These are phyloP conservation scores for Dromius quadrimaculatus DNA, from an alignment of 2,888 invertebrate species.

Conservation along the genomic window DNA sequence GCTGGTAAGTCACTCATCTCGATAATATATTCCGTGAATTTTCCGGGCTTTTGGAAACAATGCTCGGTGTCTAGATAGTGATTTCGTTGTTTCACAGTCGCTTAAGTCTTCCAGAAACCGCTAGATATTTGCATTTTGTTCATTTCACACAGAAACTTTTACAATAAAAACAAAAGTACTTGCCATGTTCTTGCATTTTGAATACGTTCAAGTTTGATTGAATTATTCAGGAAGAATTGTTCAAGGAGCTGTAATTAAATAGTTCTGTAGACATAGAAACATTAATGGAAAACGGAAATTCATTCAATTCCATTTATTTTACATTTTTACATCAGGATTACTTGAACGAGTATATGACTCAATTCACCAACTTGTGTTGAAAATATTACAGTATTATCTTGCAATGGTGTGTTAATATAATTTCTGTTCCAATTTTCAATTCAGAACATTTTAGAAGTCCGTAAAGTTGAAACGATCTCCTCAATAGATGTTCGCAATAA, in stretches of 20 bases:
- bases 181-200: neutral
- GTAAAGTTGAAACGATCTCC: too few relatives aligned
- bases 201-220: neutral
- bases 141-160: slow-evolving; percentile 22
- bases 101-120: slow-evolving; percentile 13
- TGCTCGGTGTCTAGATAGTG: slow-evolving; percentile 9
- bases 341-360: too few relatives aligned
- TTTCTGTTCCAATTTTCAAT: too few relatives aligned
- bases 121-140: slow-evolving; percentile 36
- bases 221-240: neutral
- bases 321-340: too few relatives aligned
- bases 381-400: too few relatives aligned
- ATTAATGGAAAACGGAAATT: too few relatives aligned
- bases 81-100: slow-evolving; percentile 29
- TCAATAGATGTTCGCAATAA: too few relatives aligned
- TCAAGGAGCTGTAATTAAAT: neutral
- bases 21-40: slow-evolving; percentile 32
- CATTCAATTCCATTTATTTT: too few relatives aligned
- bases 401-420: too few relatives aligned
- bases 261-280: neutral
- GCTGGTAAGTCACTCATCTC: neutral
- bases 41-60: slow-evolving; percentile 29
- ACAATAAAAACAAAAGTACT: neutral
- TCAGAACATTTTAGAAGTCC: too few relatives aligned
- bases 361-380: too few relatives aligned